phyloP scores from a whole-genome alignment of 2,888 invertebrate genomes.

The Cepaea hortensis region DNA sequence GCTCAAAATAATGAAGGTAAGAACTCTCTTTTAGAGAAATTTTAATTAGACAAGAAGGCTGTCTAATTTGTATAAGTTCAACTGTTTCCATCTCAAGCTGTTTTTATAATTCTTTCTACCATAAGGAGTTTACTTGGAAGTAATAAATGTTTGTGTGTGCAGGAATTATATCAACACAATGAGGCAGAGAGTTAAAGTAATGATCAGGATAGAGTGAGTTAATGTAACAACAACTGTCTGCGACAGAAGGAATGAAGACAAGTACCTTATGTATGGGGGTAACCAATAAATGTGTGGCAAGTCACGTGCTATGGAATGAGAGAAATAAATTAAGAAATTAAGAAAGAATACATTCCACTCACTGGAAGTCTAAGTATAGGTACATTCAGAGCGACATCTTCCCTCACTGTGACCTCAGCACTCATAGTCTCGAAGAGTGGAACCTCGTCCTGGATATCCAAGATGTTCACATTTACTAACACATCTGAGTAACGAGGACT shows the following conservation, averaged over 20 bases:
- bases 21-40: too few species aligned
- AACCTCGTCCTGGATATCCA: conserved; percentile 38
- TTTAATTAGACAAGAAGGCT: too few species aligned
- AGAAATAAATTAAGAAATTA: not conserved
- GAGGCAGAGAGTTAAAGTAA: not conserved
- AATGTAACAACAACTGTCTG: too few species aligned
- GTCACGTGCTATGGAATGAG: not conserved
- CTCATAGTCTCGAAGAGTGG: conserved; percentile 40
- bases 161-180: not conserved
- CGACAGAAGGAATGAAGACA: too few species aligned
- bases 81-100: too few species aligned
- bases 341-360: conserved; percentile 19
- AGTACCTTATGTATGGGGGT: not conserved
- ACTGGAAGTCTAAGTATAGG: conserved; percentile 31
- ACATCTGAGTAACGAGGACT: conserved; percentile 1
- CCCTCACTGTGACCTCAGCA: conserved; percentile 26
- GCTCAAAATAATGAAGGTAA: too few species aligned
- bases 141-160: not conserved
- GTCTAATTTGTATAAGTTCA: too few species aligned
- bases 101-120: too few species aligned
- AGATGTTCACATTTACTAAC: conserved; percentile 36
- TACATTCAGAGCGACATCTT: not conserved
- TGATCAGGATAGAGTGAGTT: not conserved
- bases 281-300: not conserved
- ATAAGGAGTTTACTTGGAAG: too few species aligned